Evolutionary conservation across 2,888 invertebrate genomes (phyloP), one percentile per base, ranked within the genome.

Genomic region (Pyralis farinalis): DNA sequence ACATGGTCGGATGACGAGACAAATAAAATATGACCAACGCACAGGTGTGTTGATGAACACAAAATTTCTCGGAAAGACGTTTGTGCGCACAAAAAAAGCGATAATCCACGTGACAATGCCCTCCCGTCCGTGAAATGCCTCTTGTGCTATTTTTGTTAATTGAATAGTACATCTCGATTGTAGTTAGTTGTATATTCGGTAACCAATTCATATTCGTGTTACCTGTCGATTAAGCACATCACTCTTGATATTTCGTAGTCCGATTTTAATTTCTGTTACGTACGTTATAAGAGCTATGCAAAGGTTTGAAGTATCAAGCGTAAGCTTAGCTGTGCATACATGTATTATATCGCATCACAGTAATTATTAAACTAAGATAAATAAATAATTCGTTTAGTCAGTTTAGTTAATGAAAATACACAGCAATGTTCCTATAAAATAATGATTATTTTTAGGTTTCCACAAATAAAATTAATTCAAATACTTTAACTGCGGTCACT

Each of bases 1-100:
- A 9, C 36, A 38, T 42, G 30, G 3, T 8, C 34, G 39, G 42
- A 31, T 39, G 39, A 36, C 34, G 42, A 34, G 40, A 56, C 51
- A 57, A 60, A 54, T 51, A 60, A 61, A 58, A 63, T 63, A 58
- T 58, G 66, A 63, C 61, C 63, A 63, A 63, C 63, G 42, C 92
- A 92, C 86, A 94, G 94, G 55, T 94, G 94, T 93, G 91, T 91
- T 75, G 89, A 62, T 60, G 65, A 66, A 58, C 63, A 58, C 62
- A 61, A 63, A 61, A 57, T 50, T 73, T 77, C 77, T 71, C 53
- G 65, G 80, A 80, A 82, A 59, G 57, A 36, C 60, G 67, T 71
- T 72, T 78, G 75, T 77, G 59, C 64, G 65, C 62, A 68, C 71
- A 61, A 71, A 77, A 73, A 73, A 76, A 71, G 22, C 22, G 11